Evolutionary conservation across 2,888 invertebrate genomes (phyloP).

Genomic region (Euspilapteryx auroguttella): DNA sequence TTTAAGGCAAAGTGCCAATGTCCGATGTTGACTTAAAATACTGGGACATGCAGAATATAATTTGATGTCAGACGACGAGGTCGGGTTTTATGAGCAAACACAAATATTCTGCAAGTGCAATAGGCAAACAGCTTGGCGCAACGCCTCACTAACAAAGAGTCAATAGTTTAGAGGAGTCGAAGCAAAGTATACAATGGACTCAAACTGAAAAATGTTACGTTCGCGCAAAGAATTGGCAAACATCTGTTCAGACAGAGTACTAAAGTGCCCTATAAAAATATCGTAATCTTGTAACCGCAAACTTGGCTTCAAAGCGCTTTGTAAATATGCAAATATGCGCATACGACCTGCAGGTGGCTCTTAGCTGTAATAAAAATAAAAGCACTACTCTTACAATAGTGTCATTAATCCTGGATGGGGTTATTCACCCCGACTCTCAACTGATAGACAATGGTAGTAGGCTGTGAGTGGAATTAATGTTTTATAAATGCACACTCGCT

Average conservation of each 20-base stretch:
- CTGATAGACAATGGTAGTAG: constrained; percentile 57
- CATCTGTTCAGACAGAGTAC: too few relatives aligned
- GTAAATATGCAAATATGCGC: constrained; percentile 6
- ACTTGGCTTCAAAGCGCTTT: not conserved
- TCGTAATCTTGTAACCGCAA: constrained; percentile 3
- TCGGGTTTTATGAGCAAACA: constrained; percentile 2
- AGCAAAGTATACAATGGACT: too few relatives aligned
- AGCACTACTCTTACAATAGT: constrained; percentile 12
- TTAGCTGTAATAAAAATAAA: constrained; percentile 5
- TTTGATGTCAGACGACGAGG: too few relatives aligned
- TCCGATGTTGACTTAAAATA: constrained; percentile 1
- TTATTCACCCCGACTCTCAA: constrained; percentile 31
- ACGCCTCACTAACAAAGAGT: too few relatives aligned
- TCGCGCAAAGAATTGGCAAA: too few relatives aligned
- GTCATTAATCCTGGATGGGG: constrained; percentile 55
- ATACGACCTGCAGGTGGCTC: constrained; percentile 6
- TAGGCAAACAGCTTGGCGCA: constrained; percentile 21
- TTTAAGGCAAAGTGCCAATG: constrained; percentile 3
- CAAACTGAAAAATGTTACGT: too few relatives aligned
- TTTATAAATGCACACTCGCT: constrained; percentile 42
- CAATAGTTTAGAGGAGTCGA: too few relatives aligned
- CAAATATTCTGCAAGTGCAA: constrained; percentile 21
- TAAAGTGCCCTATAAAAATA: constrained; percentile 3
- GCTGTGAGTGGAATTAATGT: constrained; percentile 53
- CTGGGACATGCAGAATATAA: not conserved